Base-by-base conservation (phyloP, 2,797 vertebrate species). In the Ceryle rudis region DNA sequence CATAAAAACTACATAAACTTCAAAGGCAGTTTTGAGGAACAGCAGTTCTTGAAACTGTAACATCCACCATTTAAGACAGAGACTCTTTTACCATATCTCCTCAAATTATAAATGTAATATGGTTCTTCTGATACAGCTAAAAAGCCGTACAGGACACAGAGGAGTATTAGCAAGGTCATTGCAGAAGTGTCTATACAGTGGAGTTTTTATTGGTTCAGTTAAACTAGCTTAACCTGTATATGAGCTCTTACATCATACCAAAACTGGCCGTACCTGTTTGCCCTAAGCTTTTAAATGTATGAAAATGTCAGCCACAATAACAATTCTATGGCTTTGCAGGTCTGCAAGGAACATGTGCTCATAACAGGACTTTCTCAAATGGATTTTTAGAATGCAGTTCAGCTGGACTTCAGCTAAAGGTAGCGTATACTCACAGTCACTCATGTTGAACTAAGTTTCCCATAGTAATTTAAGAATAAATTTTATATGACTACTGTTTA, bases 391-490 rank as follows among this genome's bases (percentile, higher is more conserved):
- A 94, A 94, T 73, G 70, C 11, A 49, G 85, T 55, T 62, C 33
- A 64, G 72, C 77, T 16, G 10, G 54, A 29, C 46, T 57, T 51
- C 29, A 80, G 64, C 61, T 85, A 23, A 42, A 52, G 33, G 31
- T 9, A 61, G 18, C 51, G 73, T 70, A 51, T 70, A 86, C 37
- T 33, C 54, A 44, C 10, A 33, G 49, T 37, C 69, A 81, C 28
- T 91, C 74, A 80, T 37, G 14, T 18, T 83, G 79, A 91, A 82
- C 72, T 80, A 83, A 73, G 72, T 84, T 66, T 70, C 47, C 46
- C n/a, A 72, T 80, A 89, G n/a, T 83, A 1, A 87, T 94, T 94
- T 77, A 80, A 71, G 90, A 91, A 95, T 91, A 44, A 66, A 65
- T 46, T 66, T 73, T 79, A 60, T 90, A 70, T 94, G 60, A 54